Conservation (phyloP, 2,113 vertebrate genomes). For the Hystrix cristata region DNA sequence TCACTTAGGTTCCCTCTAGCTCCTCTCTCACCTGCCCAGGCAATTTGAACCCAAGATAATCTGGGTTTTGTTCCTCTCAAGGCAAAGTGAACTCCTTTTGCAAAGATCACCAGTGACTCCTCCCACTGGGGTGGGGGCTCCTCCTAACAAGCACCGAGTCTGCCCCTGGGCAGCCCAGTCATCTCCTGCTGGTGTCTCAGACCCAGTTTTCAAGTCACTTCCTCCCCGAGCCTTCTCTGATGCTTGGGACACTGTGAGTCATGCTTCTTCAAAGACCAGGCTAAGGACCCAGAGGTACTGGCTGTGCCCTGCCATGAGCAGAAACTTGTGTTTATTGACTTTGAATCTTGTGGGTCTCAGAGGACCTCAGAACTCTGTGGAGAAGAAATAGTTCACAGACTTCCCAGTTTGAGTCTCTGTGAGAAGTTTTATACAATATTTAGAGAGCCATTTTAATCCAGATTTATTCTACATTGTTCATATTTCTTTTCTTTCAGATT, state of each 20-base stretch:
- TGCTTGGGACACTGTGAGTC: neutral
- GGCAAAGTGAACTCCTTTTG: neutral
- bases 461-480: neutral
- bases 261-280: neutral
- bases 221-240: neutral
- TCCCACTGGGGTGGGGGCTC: too few species aligned
- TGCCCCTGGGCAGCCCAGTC: neutral
- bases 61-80: neutral
- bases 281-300: neutral
- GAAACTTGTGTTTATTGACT: neutral
- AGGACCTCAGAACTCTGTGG: neutral
- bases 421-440: neutral
- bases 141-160: neutral
- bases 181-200: neutral
- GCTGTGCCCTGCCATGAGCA: neutral
- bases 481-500: conserved; percentile 45
- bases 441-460: neutral
- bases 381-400: neutral
- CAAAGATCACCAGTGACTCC: neutral
- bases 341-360: neutral
- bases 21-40: neutral
- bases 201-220: neutral
- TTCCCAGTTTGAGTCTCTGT: neutral
- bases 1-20: neutral
- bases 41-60: neutral